These are phyloP conservation scores for Caloenas nicobarica DNA, from an alignment of 2,113 vertebrate genomes.

Conservation along the genomic window DNA sequence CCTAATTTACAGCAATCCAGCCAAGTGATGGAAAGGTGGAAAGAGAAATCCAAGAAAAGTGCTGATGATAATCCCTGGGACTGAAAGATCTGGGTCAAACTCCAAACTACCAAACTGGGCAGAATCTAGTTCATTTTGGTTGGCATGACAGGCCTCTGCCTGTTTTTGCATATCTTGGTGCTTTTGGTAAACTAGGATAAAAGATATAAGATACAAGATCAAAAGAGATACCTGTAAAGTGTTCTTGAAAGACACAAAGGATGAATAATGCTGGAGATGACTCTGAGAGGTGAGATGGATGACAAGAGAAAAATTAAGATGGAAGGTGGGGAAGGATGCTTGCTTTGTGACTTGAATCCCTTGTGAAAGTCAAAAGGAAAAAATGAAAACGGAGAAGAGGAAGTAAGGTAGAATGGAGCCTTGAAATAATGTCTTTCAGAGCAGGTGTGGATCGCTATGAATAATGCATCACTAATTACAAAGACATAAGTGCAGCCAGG, in stretches of 20 bases:
- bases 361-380: neutral
- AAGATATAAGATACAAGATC: neutral
- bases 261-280: neutral
- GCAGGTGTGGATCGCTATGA: neutral
- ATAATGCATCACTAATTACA: slow-evolving; percentile 41
- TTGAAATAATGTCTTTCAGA: neutral
- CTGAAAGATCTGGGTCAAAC: neutral
- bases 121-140: neutral
- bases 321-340: neutral
- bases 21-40: neutral
- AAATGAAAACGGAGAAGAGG: neutral
- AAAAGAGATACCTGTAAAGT: neutral
- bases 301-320: neutral
- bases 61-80: neutral
- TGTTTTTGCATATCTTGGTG: neutral
- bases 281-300: neutral
- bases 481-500: neutral
- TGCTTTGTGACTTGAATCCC: neutral
- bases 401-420: neutral
- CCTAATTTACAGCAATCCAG: neutral
- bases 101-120: neutral
- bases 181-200: neutral
- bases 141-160: neutral
- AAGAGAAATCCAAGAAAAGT: neutral
- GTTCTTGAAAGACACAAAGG: neutral